Conservation (phyloP, 2,888 invertebrate species). For the Laspeyria flexula region DNA sequence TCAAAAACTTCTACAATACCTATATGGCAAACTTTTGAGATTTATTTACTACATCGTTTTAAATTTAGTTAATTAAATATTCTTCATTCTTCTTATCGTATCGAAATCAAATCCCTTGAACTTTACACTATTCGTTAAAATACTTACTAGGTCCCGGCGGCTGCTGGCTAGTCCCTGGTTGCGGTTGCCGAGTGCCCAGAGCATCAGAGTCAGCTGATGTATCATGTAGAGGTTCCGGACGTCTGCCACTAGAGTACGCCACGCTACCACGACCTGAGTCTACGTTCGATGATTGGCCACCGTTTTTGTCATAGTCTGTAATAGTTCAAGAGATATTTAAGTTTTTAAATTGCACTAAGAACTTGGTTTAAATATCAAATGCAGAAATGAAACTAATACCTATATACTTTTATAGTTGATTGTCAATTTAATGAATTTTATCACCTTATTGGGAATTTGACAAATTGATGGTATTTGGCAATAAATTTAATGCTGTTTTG, state of each 20-base stretch:
- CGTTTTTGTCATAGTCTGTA: conserved; percentile 91
- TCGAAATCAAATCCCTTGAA: no score
- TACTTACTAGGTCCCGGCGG: conserved; percentile 59
- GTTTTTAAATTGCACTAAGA: no score
- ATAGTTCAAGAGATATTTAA: conserved; percentile 16
- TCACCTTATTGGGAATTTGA: no score
- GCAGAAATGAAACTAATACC: no score
- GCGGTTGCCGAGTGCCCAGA: conserved; percentile 64
- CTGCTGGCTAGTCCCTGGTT: conserved; percentile 73
- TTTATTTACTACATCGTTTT: no score
- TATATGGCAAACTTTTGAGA: no score
- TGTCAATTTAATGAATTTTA: no score
- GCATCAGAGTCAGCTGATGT: conserved; percentile 87
- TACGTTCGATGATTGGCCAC: conserved; percentile 91
- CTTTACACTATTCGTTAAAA: not conserved
- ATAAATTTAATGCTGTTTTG: not conserved
- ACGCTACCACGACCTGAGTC: conserved; percentile 94
- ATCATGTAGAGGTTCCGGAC: conserved; percentile 84
- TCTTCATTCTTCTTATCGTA: no score
- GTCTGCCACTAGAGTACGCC: conserved; percentile 90
- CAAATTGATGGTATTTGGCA: no score
- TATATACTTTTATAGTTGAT: not conserved
- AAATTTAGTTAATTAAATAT: no score
- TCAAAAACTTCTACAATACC: no score
- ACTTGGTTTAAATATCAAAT: not conserved